Base-by-base conservation (phyloP, 2,888 invertebrate genomes). In the Dermolepida albohirtum region DNA sequence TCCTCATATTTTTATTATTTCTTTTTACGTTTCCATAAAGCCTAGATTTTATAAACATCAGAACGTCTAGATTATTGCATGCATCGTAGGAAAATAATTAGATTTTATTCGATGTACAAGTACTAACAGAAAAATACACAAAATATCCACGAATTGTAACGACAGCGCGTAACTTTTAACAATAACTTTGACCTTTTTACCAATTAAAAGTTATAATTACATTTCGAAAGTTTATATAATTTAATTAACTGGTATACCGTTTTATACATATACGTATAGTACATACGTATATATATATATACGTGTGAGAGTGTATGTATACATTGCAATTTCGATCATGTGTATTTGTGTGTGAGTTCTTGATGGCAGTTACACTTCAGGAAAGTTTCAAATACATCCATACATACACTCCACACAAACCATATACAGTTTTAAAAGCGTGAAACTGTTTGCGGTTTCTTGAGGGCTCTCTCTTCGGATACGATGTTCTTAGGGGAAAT, bases 121-220 rank as follows among this genome's bases (percentile, higher is more conserved):
- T 34, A 34, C 10, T 10, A 34, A 1, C 34, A 6, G 5, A 34
- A 8, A 34, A 8, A 34, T 34, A 34, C 6, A 34, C 6, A 34
- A 1, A 34, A 34, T 10, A 34, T 34, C 34, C 34, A 10, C 6
- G 34, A 8, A 34, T 10, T 34, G 6, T 34, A 34, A 34, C 34
- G 16, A 1, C 54, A 39, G 10, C 12, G 7, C 10, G 12, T 29
- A 43, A 57, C 43, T 57, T 57, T 57, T 57, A 43, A 43, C 57
- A 44, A 57, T 57, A 17, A 54, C 39, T 44, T 44, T 22, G 11
- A 12, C 57, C 57, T 57, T 57, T 57, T 57, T 43, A 17, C 43
- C 43, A 57, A 57, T 57, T 57, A 57, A 43, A 57, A 57, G 29
- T 57, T 57, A 43, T 43, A 44, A 43, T 57, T 44, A 43, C 43